A percentile compares a stretch with the other conserved stretches of the same genome.
Evolutionary conservation across 2,797 vertebrate genomes (phyloP).

Genomic region (Pelochelys cantorii): DNA sequence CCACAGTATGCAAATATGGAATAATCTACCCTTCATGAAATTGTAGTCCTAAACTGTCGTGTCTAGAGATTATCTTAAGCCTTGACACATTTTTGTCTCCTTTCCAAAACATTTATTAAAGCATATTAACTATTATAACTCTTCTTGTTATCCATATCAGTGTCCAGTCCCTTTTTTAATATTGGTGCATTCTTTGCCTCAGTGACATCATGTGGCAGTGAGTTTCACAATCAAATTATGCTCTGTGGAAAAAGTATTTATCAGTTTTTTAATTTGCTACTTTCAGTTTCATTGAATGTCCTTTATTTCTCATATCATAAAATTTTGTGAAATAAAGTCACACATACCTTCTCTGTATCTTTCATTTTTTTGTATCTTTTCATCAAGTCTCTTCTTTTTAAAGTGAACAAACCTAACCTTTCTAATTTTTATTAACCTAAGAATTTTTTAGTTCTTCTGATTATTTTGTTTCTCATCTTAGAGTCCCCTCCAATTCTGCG

Average conservation of each 20-base stretch:
- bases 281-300: not conserved
- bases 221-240: not conserved
- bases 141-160: not conserved
- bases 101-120: not conserved
- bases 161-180: not conserved
- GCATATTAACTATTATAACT: accelerated
- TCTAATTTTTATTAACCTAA: not conserved
- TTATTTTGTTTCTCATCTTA: not conserved
- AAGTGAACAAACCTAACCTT: not conserved
- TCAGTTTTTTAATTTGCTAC: not conserved
- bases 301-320: not conserved
- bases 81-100: not conserved
- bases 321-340: not conserved
- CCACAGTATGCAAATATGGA: not conserved
- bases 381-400: not conserved
- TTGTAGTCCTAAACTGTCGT: not conserved
- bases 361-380: not conserved
- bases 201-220: not conserved
- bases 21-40: not conserved
- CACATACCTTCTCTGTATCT: not conserved
- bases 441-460: not conserved
- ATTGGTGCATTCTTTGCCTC: not conserved
- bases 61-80: not conserved
- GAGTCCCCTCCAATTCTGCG: not conserved
- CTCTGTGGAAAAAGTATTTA: not conserved